phyloP scores from a whole-genome alignment of 2,113 vertebrate species.

The Orycteropus afer region DNA sequence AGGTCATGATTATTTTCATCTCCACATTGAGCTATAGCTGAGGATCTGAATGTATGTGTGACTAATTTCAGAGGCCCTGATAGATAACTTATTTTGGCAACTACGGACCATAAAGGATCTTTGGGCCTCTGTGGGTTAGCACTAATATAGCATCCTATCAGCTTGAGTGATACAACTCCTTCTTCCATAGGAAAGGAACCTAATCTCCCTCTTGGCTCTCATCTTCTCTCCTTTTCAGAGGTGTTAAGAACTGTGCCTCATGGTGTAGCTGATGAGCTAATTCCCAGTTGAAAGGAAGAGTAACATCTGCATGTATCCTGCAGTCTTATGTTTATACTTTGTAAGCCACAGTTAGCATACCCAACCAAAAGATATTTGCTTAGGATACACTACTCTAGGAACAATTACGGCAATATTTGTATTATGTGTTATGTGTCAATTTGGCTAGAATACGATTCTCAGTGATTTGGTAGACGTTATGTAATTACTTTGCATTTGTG shows the following conservation, averaged over 20 bases:
- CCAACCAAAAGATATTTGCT: background rate
- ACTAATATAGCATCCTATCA: background rate
- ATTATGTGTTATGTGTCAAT: too few species aligned
- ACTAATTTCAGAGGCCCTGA: background rate
- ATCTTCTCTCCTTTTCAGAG: background rate
- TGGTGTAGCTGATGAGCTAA: background rate
- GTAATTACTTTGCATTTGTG: too few species aligned
- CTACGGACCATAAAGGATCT: background rate
- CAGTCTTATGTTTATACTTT: background rate
- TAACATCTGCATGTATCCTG: background rate
- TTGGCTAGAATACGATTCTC: too few species aligned
- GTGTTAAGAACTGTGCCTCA: background rate
- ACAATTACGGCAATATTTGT: background rate
- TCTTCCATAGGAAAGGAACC: background rate
- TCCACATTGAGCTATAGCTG: background rate
- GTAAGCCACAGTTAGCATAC: background rate
- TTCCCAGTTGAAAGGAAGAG: background rate
- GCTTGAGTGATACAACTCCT: background rate
- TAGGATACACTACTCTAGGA: background rate
- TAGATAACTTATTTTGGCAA: constrained; percentile 21
- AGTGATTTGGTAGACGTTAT: too few species aligned
- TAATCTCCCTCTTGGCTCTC: background rate
- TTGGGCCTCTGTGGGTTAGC: background rate
- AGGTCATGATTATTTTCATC: constrained; percentile 25
- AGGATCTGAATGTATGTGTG: background rate